A percentile compares a stretch with the other conserved stretches of the same genome.
phyloP scores from a whole-genome alignment of 2,113 vertebrate genomes.

The Seriola aureovittata region DNA sequence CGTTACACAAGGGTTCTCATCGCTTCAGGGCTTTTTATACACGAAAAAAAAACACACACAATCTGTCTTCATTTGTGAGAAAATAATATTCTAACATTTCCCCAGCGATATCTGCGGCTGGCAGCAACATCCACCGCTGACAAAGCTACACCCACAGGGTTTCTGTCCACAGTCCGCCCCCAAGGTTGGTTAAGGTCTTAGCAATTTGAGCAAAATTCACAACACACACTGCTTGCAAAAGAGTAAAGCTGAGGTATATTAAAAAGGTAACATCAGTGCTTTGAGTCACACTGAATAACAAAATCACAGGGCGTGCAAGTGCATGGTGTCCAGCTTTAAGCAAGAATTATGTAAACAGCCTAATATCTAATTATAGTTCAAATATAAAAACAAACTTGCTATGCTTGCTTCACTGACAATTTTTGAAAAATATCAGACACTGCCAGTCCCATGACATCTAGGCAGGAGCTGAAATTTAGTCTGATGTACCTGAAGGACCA shows the following conservation, averaged over 20 bases:
- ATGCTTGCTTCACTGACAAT: too few relatives aligned
- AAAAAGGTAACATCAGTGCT: not conserved
- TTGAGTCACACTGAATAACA: too few relatives aligned
- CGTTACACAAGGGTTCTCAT: conserved; percentile 25
- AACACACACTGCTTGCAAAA: not conserved
- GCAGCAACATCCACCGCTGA: not conserved
- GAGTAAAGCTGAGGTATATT: not conserved
- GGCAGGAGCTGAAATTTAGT: too few relatives aligned
- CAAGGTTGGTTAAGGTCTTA: conserved; percentile 8
- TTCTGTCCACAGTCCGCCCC: not conserved
- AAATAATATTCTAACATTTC: conserved; percentile 7
- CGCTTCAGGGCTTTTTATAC: conserved; percentile 28
- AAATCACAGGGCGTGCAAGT: too few relatives aligned
- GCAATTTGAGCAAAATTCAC: not conserved
- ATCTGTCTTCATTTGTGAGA: conserved; percentile 6
- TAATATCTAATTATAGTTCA: too few relatives aligned
- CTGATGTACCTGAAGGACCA: too few relatives aligned
- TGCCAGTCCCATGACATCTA: too few relatives aligned
- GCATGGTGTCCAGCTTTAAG: too few relatives aligned
- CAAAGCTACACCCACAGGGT: not conserved
- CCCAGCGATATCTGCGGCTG: conserved; percentile 26
- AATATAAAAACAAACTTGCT: too few relatives aligned
- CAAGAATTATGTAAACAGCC: too few relatives aligned
- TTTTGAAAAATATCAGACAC: too few relatives aligned
- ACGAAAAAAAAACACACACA: not conserved